Evolutionary conservation across 2,113 vertebrate species (phyloP).

Genomic region (Heliornis fulica): DNA sequence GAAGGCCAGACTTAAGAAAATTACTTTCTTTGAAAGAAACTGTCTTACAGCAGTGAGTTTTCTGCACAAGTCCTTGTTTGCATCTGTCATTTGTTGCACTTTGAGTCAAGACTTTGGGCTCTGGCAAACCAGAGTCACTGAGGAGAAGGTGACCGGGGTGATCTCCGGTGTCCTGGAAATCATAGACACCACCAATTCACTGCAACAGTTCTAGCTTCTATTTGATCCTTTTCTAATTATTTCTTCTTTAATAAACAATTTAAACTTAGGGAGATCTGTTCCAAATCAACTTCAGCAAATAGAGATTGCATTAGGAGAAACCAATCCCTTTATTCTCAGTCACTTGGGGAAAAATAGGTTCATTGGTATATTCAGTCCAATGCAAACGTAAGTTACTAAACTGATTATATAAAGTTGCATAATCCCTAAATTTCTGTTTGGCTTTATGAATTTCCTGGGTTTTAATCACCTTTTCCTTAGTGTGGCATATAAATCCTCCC

Average conservation of each 20-base stretch:
- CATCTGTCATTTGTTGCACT: background rate
- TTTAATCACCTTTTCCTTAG: background rate
- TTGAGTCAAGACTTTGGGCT: background rate
- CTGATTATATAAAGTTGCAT: background rate
- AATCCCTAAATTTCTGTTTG: background rate
- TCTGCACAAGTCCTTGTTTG: background rate
- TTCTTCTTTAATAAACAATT: background rate
- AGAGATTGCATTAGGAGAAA: background rate
- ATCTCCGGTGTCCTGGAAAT: background rate
- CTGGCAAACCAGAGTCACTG: background rate
- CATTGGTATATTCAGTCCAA: background rate
- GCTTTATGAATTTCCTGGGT: background rate
- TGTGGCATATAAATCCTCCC: background rate
- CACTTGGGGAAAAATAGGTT: background rate
- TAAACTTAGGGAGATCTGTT: background rate
- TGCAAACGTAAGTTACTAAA: background rate
- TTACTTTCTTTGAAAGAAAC: background rate
- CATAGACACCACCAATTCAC: accelerated
- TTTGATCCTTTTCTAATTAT: background rate
- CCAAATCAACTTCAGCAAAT: background rate
- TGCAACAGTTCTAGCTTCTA: background rate
- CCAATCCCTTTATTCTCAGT: background rate
- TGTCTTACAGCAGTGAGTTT: background rate
- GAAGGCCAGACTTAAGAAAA: background rate
- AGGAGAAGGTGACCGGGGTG: background rate